These are phyloP conservation scores for Gnathonemus echidnorhynchus DNA, from an alignment of 2,113 vertebrate species.

Conservation along the genomic window DNA sequence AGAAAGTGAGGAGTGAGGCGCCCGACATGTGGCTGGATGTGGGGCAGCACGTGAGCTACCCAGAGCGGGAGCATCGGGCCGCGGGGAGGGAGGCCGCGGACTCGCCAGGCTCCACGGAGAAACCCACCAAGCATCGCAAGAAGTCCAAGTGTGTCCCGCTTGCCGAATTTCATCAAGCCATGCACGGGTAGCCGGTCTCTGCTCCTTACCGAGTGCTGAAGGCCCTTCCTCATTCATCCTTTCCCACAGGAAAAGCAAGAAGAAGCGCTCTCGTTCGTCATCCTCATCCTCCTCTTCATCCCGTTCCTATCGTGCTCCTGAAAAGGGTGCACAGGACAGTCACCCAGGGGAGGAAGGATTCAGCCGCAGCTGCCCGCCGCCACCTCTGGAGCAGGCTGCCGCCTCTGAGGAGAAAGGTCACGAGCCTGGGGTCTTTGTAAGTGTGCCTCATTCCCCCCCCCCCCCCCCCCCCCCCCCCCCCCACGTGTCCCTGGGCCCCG, in stretches of 20 bases:
- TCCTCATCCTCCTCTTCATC: constrained; percentile 86
- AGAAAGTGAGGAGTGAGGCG: constrained; percentile 85
- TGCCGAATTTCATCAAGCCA: neutral
- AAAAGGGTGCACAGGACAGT: constrained; percentile 58
- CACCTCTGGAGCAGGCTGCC: constrained; percentile 58
- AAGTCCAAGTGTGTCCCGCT: constrained; percentile 70
- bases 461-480: neutral
- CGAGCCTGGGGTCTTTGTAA: constrained; percentile 70
- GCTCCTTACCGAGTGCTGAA: neutral
- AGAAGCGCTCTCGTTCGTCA: constrained; percentile 86
- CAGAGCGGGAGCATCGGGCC: constrained; percentile 70
- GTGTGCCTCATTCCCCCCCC: constrained; percentile 27
- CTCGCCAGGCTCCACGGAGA: constrained; percentile 85
- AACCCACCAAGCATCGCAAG: constrained; percentile 90
- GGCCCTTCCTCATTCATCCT: neutral
- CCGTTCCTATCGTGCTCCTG: constrained; percentile 63
- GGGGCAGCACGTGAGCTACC: constrained; percentile 89
- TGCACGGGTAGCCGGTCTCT: neutral
- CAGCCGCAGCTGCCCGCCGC: constrained; percentile 72
- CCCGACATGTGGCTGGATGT: constrained; percentile 95
- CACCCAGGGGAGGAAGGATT: constrained; percentile 76
- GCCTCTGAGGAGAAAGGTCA: constrained; percentile 44
- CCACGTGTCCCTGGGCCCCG: neutral
- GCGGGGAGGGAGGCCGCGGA: constrained; percentile 81
- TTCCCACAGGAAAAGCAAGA: constrained; percentile 77